Percentiles rank a stretch among this genome's conserved stretches.
phyloP scores from a whole-genome alignment of 2,888 invertebrate genomes.

The Philopedon plagiatum region DNA sequence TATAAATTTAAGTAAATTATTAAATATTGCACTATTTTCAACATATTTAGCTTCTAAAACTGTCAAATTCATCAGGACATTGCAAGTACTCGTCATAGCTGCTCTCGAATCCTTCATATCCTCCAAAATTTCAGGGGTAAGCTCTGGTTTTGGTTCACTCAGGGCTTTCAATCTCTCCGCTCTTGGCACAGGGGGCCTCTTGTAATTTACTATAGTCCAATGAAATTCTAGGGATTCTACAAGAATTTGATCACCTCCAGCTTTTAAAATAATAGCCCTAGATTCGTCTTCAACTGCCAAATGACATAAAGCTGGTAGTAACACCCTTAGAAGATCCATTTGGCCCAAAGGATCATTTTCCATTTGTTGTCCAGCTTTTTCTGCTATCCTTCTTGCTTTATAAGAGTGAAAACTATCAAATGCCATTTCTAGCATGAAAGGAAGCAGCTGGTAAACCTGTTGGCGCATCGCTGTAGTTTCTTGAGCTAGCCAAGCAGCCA shows the following conservation, averaged over 20 bases:
- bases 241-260: conserved; percentile 85
- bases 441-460: conserved; percentile 85
- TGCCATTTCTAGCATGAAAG: conserved; percentile 84
- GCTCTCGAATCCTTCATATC: conserved; percentile 88
- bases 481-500: conserved; percentile 92
- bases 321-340: conserved; percentile 83
- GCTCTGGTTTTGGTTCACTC: conserved; percentile 82
- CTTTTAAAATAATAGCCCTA: conserved; percentile 82
- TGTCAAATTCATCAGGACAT: conserved; percentile 93
- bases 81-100: conserved; percentile 91
- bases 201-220: conserved; percentile 90
- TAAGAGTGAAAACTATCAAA: conserved; percentile 87
- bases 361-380: conserved; percentile 73
- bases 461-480: conserved; percentile 91
- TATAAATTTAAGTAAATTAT: conserved; percentile 86
- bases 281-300: conserved; percentile 92
- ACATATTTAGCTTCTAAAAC: conserved; percentile 89
- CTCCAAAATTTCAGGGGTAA: conserved; percentile 81
- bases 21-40: conserved; percentile 83
- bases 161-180: conserved; percentile 83
- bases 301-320: conserved; percentile 92
- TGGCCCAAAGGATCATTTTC: conserved; percentile 64
- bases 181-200: conserved; percentile 85
- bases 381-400: conserved; percentile 77
- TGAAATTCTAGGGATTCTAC: conserved; percentile 86